These are phyloP conservation scores for Meliscaeva auricollis DNA, from an alignment of 2,888 invertebrate species.

Conservation along the genomic window DNA sequence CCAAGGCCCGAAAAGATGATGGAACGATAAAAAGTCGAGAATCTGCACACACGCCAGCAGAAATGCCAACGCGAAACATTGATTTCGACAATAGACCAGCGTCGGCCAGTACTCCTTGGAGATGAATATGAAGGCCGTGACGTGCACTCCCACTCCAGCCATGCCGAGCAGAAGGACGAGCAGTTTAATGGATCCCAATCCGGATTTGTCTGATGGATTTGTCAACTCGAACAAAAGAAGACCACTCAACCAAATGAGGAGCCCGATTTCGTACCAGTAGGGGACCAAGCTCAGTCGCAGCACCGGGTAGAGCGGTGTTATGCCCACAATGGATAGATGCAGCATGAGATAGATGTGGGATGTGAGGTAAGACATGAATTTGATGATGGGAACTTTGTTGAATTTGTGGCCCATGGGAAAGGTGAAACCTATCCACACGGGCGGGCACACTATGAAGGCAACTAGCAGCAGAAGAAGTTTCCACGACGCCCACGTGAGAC, in stretches of 20 bases:
- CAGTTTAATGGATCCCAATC: conserved; percentile 96
- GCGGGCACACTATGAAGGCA: conserved; percentile 96
- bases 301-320: conserved; percentile 94
- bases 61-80: conserved; percentile 97
- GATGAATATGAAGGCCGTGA: conserved; percentile 90
- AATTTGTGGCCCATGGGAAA: conserved; percentile 97
- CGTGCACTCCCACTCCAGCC: conserved; percentile 95
- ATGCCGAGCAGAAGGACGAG: conserved; percentile 94
- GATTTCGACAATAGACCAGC: conserved; percentile 97
- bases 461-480: conserved; percentile 97
- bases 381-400: conserved; percentile 99
- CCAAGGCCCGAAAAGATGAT: conserved; percentile 99
- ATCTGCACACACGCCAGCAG: conserved; percentile 98
- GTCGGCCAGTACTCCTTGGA: conserved; percentile 91
- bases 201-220: conserved; percentile 98
- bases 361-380: conserved; percentile 99
- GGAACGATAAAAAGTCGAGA: conserved; percentile 98
- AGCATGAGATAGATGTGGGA: conserved; percentile 99
- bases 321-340: conserved; percentile 94
- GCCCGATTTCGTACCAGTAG: conserved; percentile 98
- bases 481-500: conserved; percentile 98
- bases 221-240: conserved; percentile 97
- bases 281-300: conserved; percentile 92
- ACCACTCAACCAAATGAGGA: conserved; percentile 97
- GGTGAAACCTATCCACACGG: conserved; percentile 98